Percentiles rank a stretch among this genome's conserved stretches.
Conservation (phyloP, 2,888 invertebrate genomes). For the Caenorhabditis virilis region DNA sequence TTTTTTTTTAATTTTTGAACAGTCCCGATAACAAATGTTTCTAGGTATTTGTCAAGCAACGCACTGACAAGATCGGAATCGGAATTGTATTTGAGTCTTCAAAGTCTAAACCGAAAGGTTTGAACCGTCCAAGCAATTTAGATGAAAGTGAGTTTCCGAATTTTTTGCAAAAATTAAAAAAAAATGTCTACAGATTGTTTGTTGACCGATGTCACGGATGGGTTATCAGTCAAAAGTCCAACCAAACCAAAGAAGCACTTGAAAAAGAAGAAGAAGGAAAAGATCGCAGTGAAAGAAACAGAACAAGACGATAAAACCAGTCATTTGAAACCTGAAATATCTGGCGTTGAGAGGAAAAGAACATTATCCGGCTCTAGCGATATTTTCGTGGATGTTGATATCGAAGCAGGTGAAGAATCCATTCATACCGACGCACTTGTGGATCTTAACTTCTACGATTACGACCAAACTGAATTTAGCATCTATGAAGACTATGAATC, state of each 20-base stretch:
- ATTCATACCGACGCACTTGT: constrained; percentile 53
- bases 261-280: constrained; percentile 46
- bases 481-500: constrained; percentile 45
- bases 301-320: constrained; percentile 25
- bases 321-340: constrained; percentile 27
- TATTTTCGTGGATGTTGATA: constrained; percentile 50
- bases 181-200: constrained; percentile 19
- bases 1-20: not conserved
- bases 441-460: constrained; percentile 53
- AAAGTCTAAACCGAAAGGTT: not conserved
- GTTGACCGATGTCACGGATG: constrained; percentile 31
- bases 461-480: constrained; percentile 50
- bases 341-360: constrained; percentile 29
- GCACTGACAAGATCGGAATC: constrained; percentile 50
- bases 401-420: constrained; percentile 53
- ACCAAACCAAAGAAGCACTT: constrained; percentile 30
- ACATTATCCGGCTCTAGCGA: constrained; percentile 45
- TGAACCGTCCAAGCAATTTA: constrained; percentile 15
- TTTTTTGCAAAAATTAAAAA: not conserved
- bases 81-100: constrained; percentile 47
- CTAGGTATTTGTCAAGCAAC: constrained; percentile 37
- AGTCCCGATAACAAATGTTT: no score
- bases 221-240: constrained; percentile 29
- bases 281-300: constrained; percentile 27
- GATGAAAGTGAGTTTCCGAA: constrained; percentile 15